These are phyloP conservation scores for Drosophila takahashii DNA, from an alignment of 1,140 invertebrate genomes.

Conservation along the genomic window DNA sequence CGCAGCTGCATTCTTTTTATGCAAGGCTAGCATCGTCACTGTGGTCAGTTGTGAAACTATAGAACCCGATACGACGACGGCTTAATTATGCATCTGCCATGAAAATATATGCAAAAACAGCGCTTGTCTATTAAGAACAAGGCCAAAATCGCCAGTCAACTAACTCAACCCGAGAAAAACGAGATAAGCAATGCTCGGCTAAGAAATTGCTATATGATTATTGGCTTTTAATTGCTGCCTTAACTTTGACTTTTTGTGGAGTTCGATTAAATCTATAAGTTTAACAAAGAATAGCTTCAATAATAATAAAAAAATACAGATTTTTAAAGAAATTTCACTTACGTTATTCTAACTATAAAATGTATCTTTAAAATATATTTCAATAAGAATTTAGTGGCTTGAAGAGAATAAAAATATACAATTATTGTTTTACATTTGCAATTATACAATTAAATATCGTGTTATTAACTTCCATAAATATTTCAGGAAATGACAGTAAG, in stretches of 20 bases:
- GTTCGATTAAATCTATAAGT: neutral
- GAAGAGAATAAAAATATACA: neutral
- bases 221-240: slow-evolving; percentile 23
- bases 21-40: slow-evolving; percentile 61
- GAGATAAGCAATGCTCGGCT: slow-evolving; percentile 10
- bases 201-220: slow-evolving; percentile 15
- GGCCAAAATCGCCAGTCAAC: slow-evolving; percentile 55
- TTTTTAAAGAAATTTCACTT: too few relatives aligned
- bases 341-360: neutral
- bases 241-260: slow-evolving; percentile 5
- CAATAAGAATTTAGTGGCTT: too few relatives aligned
- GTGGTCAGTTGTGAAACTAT: slow-evolving; percentile 52
- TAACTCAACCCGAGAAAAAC: slow-evolving; percentile 18
- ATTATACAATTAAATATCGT: too few relatives aligned
- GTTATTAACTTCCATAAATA: too few relatives aligned
- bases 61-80: slow-evolving; percentile 56
- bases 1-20: slow-evolving; percentile 61
- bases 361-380: neutral
- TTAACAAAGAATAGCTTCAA: neutral
- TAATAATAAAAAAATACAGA: too few relatives aligned
- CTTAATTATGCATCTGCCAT: slow-evolving; percentile 62
- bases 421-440: too few relatives aligned
- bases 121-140: slow-evolving; percentile 74
- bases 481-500: too few relatives aligned
- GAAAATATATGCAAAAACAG: slow-evolving; percentile 62